These are phyloP conservation scores for Microplitis mediator DNA, from an alignment of 1,140 invertebrate species.

Conservation along the genomic window DNA sequence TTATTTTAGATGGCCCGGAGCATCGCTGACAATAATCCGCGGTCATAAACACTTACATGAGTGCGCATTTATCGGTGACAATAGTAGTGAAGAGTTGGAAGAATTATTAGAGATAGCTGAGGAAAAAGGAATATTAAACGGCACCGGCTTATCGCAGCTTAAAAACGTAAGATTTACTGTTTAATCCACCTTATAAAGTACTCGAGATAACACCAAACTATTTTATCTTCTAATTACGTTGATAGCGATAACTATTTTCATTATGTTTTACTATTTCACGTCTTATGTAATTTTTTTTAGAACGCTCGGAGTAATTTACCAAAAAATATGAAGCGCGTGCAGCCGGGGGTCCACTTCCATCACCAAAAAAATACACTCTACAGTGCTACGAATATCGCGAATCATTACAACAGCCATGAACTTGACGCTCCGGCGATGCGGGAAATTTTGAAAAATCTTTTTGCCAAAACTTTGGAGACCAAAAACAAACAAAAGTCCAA, in stretches of 20 bases:
- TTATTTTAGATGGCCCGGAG: conserved; percentile 71
- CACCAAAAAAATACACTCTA: conserved; percentile 32
- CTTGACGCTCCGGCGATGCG: conserved; percentile 58
- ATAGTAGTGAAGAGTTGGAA: conserved; percentile 75
- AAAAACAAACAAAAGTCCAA: conserved; percentile 48
- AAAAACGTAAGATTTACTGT: background rate
- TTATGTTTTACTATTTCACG: background rate
- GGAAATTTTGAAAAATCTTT: conserved; percentile 47
- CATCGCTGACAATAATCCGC: conserved; percentile 75
- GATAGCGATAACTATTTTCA: background rate
- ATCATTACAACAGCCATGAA: conserved; percentile 49
- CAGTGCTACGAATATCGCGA: conserved; percentile 25
- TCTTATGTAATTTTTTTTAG: conserved; percentile 27
- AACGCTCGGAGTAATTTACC: conserved; percentile 54
- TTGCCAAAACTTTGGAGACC: conserved; percentile 42
- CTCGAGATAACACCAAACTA: background rate
- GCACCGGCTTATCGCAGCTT: conserved; percentile 2
- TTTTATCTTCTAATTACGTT: too few relatives aligned
- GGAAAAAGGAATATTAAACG: conserved; percentile 40
- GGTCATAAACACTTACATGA: conserved; percentile 78
- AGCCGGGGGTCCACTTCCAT: conserved; percentile 55
- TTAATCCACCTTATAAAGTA: background rate
- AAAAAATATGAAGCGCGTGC: conserved; percentile 58
- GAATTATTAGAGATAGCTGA: conserved; percentile 64
- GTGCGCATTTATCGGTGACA: conserved; percentile 81